Evolutionary conservation across 2,797 vertebrate species (phyloP).

Genomic region (Apodemus agrarius): DNA sequence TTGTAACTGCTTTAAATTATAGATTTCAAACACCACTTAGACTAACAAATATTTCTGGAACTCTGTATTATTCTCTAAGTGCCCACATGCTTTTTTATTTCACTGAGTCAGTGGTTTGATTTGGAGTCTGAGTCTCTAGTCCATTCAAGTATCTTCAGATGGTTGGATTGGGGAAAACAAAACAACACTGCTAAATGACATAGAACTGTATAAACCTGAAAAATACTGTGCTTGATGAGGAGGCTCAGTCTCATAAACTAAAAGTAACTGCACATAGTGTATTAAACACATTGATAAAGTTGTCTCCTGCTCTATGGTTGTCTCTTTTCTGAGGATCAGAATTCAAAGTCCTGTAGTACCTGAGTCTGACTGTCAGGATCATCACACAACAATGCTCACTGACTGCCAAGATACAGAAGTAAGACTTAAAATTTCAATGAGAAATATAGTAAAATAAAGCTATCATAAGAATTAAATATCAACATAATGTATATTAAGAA

Average conservation of each 20-base stretch:
- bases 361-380: background rate
- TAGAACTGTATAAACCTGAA: background rate
- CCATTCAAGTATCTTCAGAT: background rate
- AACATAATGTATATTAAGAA: background rate
- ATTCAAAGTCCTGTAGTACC: background rate
- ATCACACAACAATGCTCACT: background rate
- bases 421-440: background rate
- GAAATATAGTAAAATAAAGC: background rate
- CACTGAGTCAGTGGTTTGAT: background rate
- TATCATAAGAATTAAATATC: background rate
- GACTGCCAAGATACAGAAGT: background rate
- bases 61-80: background rate
- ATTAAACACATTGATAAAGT: background rate
- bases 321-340: background rate
- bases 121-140: background rate
- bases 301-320: background rate
- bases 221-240: background rate
- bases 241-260: background rate
- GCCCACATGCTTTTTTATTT: background rate
- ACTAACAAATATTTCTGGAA: background rate
- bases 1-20: background rate
- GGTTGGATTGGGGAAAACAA: background rate
- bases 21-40: background rate
- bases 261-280: background rate
- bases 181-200: fast-evolving